Base-by-base conservation (phyloP, 2,797 vertebrate species). In the Tenualosa ilisha region DNA sequence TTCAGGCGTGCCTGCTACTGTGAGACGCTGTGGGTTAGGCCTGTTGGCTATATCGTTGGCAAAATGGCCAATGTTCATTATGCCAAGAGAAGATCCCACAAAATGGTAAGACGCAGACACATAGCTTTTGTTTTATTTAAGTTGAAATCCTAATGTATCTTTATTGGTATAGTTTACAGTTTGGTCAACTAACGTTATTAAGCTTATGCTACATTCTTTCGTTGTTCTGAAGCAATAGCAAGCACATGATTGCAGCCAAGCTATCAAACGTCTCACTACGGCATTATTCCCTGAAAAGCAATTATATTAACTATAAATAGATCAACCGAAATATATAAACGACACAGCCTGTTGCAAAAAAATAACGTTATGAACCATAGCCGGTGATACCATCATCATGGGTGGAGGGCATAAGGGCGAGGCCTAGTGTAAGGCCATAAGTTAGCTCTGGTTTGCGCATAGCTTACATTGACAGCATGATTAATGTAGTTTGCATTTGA, bases 361-460 rank as follows among this genome's bases (percentile, higher is more conserved):
- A 22, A 8, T 46, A 79, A 20, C 15, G 6, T 9, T 63, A 24
- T 40, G 37, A 24, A 15, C 37, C 13, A 40, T 79, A 5, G 20
- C 22, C 17, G 40, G 40, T 43, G 6, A 3, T 24, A 4, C 46
- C 7, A 72, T 3, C 6, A 3, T 24, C n/a, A 24, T n/a, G 59
- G n/a, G 22, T 63, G 59, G 59, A 63, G 59, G 22, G 43, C 72
- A 37, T 79, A 46, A 22, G 72, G 72, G 72, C 72, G 72, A 79
- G 72, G 72, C 72, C 72, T 79, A 46, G 5, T 2, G 20, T 46
- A 9, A 46, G 37, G 40, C 72, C 72, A 40, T 20, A 79, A 40
- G 59, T 22, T 75, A 37, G 37, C 37, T 43, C 40, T 22, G 72
- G n/a, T n/a, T 63, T 24, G n/a, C 59, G 59, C 59, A 24, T 24